phyloP scores from a whole-genome alignment of 1,140 invertebrate genomes.

The Megalonaias nervosa region DNA sequence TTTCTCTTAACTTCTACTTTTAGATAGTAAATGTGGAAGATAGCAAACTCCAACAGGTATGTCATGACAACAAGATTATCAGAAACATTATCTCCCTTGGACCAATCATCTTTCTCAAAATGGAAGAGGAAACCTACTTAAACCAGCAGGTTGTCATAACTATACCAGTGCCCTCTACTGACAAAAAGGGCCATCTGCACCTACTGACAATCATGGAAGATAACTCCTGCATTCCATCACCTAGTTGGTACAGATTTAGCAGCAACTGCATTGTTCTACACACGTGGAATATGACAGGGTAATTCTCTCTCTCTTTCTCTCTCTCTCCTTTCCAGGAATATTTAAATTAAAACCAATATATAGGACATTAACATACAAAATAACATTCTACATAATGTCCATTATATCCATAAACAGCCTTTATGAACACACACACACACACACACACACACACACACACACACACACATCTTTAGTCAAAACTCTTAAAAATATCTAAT shows the following conservation, averaged over 20 bases:
- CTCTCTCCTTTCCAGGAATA: too few species aligned
- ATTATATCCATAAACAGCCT: too few species aligned
- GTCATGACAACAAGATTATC: conserved; percentile 45
- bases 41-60: conserved; percentile 37
- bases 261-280: conserved; percentile 55
- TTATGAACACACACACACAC: too few species aligned
- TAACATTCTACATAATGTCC: too few species aligned
- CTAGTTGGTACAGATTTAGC: conserved; percentile 48
- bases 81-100: conserved; percentile 61
- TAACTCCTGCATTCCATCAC: conserved; percentile 62
- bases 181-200: conserved; percentile 52
- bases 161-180: conserved; percentile 50
- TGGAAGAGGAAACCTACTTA: conserved; percentile 42
- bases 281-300: conserved; percentile 63
- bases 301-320: conserved; percentile 11
- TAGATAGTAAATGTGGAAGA: conserved; percentile 48
- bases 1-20: background rate
- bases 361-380: too few species aligned
- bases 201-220: conserved; percentile 60
- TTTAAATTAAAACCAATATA: too few species aligned
- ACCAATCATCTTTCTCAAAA: conserved; percentile 56
- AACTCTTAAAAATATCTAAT: too few species aligned
- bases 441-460: too few species aligned
- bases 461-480: too few species aligned
- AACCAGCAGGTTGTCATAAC: conserved; percentile 60